phyloP scores from a whole-genome alignment of 2,888 invertebrate genomes.

The Spisula subtruncata region DNA sequence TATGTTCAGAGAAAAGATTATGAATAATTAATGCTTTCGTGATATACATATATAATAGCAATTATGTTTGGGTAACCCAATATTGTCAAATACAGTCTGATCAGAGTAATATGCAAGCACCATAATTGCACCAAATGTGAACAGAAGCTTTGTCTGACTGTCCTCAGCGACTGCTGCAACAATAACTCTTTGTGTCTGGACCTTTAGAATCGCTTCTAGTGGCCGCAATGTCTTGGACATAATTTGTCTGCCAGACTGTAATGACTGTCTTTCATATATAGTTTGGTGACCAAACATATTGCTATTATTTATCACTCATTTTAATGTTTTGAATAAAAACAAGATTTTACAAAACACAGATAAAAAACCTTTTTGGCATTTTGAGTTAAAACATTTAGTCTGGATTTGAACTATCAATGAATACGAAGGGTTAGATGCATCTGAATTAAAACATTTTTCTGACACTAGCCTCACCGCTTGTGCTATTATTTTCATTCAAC shows the following conservation, averaged over 20 bases:
- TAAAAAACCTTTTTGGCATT: neutral
- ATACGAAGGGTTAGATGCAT: neutral
- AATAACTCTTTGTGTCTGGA: no score
- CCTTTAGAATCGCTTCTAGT: no score
- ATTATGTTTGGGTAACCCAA: neutral
- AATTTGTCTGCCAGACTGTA: no score
- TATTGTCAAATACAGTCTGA: neutral
- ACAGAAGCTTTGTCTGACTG: no score
- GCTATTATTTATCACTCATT: no score
- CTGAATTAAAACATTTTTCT: constrained; percentile 11
- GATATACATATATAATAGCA: neutral
- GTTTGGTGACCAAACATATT: no score
- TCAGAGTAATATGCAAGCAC: no score
- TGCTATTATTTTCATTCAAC: constrained; percentile 8
- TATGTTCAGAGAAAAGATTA: neutral
- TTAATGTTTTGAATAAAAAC: constrained; percentile 2
- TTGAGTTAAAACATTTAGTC: neutral
- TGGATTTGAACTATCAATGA: neutral
- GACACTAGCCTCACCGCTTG: constrained; percentile 21
- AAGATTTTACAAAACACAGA: neutral
- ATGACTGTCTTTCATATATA: no score
- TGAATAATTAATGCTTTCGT: neutral
- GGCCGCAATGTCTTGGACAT: no score
- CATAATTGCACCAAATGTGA: no score
- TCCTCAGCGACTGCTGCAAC: no score